A percentile compares a stretch with the other conserved stretches of the same genome.
Evolutionary conservation across 1,140 invertebrate genomes (phyloP).

Genomic region (Drosophila baimaii): DNA sequence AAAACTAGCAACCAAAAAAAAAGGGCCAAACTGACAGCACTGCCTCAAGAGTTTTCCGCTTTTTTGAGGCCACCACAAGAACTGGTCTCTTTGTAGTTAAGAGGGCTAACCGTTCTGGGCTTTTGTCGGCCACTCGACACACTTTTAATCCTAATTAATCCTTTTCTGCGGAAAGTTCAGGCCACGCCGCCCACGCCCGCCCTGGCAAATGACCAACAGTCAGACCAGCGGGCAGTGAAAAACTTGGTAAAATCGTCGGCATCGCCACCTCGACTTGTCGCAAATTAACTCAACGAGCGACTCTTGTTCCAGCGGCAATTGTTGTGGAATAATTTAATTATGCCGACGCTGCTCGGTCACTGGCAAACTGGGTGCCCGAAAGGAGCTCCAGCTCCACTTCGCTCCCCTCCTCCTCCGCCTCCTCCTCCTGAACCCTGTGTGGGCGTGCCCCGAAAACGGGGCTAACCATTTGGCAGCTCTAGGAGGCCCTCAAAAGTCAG

Average conservation of each 20-base stretch:
- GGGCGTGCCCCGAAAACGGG: conserved; percentile 13
- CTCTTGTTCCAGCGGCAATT: conserved; percentile 57
- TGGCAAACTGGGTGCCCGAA: conserved; percentile 14
- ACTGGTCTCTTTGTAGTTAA: conserved; percentile 27
- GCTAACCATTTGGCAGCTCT: conserved; percentile 18
- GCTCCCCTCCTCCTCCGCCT: background rate
- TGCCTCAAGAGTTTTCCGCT: conserved; percentile 12
- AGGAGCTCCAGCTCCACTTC: background rate
- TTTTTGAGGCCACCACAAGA: conserved; percentile 15
- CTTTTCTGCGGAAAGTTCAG: conserved; percentile 47
- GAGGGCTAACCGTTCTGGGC: conserved; percentile 25
- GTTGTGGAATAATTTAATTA: conserved; percentile 74
- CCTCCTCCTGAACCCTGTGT: conserved; percentile 2
- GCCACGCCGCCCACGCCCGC: background rate
- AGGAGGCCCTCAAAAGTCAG: conserved; percentile 21
- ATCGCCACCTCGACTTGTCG: conserved; percentile 62
- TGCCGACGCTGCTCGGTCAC: conserved; percentile 34
- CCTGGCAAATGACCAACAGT: conserved; percentile 31
- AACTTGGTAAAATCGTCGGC: conserved; percentile 54
- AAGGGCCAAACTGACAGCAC: conserved; percentile 3
- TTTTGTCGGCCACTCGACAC: conserved; percentile 43
- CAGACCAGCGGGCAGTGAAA: conserved; percentile 35
- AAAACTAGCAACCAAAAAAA: background rate
- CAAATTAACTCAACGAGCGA: conserved; percentile 79
- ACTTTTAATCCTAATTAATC: conserved; percentile 74